Base-by-base conservation (phyloP, 2,888 invertebrate species). In the Pycnomerus fuliginosus region DNA sequence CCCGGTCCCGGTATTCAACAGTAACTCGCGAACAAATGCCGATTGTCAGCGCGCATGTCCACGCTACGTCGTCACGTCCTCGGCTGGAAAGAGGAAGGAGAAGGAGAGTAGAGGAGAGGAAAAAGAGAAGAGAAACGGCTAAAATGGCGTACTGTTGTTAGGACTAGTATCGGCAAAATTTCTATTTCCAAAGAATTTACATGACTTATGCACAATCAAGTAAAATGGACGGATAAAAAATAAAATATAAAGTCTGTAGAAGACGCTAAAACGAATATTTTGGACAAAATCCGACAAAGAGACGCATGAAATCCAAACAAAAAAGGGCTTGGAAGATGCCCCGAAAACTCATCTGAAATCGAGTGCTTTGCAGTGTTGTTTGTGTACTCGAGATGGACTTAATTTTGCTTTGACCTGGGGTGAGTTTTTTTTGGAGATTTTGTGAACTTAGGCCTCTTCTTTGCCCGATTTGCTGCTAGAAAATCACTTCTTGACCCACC, bases 81-180 rank as follows among this genome's bases (percentile, higher is more conserved):
- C n/a, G n/a, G n/a, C n/a, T n/a, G n/a, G n/a, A n/a, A n/a, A n/a
- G n/a, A n/a, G n/a, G n/a, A n/a, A n/a, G n/a, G n/a, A n/a, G n/a
- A n/a, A n/a, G n/a, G n/a, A n/a, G n/a, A n/a, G n/a, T n/a, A n/a
- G n/a, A n/a, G n/a, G n/a, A n/a, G n/a, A n/a, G n/a, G n/a, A n/a
- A n/a, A n/a, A n/a, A n/a, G n/a, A n/a, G n/a, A n/a, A n/a, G n/a
- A n/a, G n/a, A n/a, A n/a, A n/a, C 48, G 50, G 55, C 50, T 55
- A 64, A 63, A 67, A 72, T 72, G 71, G 71, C 71, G 69, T 67
- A 62, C 58, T 60, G 63, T 66, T 61, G 63, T 64, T 60, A 65
- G 69, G 69, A 69, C 60, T 62, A 65, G 62, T 65, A 57, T 58
- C 56, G 60, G 58, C 59, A 57, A 62, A 60, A 61, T 54, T 58